Evolutionary conservation across 2,113 vertebrate genomes (phyloP).

Genomic region (Melanocharis versteri): DNA sequence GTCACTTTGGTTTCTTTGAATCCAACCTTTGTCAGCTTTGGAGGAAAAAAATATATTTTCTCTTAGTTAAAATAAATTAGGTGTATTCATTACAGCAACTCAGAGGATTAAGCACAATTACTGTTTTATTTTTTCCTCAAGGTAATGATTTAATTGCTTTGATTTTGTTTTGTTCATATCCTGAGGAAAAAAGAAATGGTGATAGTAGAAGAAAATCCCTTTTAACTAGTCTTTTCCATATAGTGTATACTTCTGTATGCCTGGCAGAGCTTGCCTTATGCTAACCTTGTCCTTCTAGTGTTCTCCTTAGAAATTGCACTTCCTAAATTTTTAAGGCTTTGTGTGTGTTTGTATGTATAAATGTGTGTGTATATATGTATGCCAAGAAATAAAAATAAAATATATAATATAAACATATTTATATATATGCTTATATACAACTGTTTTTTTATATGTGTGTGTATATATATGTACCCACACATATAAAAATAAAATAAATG

Average conservation of each 20-base stretch:
- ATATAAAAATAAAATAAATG: background rate
- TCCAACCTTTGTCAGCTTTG: background rate
- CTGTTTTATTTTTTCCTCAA: background rate
- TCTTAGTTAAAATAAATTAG: background rate
- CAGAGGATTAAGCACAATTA: background rate
- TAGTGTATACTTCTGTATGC: accelerated
- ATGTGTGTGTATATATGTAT: background rate
- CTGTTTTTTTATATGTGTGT: accelerated
- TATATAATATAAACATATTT: background rate
- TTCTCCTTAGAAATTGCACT: background rate
- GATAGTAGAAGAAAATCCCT: background rate
- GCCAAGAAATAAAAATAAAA: background rate
- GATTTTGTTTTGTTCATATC: background rate
- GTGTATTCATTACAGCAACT: background rate
- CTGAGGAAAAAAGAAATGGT: accelerated
- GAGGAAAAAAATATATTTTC: background rate
- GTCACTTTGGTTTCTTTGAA: background rate
- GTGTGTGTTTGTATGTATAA: too few relatives aligned
- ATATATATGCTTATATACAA: background rate
- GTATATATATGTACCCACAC: accelerated
- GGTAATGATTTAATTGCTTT: background rate
- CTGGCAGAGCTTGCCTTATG: background rate
- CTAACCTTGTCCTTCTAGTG: background rate
- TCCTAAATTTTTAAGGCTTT: background rate
- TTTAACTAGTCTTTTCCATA: background rate